Percentiles rank a stretch among this genome's conserved stretches.
These are phyloP conservation scores for Hydropsyche betteni DNA, from an alignment of 2,888 invertebrate species.

Conservation along the genomic window DNA sequence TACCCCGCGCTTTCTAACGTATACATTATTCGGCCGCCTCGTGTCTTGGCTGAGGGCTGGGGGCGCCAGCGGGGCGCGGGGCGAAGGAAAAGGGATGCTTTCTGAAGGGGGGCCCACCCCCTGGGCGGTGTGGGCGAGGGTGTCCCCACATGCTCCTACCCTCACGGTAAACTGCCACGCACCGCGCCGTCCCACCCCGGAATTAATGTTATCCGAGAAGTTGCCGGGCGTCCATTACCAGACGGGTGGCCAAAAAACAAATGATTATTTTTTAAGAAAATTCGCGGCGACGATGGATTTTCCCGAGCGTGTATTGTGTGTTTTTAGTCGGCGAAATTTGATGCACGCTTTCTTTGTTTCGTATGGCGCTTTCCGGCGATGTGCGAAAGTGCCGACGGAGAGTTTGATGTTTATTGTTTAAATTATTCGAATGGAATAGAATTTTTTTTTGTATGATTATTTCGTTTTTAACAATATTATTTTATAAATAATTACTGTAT, in stretches of 20 bases:
- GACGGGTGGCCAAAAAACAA: constrained; percentile 34
- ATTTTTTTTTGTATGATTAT: too few species aligned
- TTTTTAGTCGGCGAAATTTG: too few species aligned
- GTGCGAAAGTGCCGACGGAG: too few species aligned
- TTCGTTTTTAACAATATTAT: too few species aligned
- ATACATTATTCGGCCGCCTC: constrained; percentile 39
- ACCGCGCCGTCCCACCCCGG: constrained; percentile 35
- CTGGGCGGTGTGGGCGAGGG: neutral
- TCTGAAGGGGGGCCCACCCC: neutral
- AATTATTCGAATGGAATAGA: too few species aligned
- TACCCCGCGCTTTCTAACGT: constrained; percentile 45
- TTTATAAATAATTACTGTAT: too few species aligned
- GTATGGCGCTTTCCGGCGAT: too few species aligned
- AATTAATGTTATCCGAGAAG: constrained; percentile 45
- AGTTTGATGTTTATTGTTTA: too few species aligned
- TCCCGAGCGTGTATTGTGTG: neutral
- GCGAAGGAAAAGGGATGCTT: constrained; percentile 27
- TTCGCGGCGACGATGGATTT: constrained; percentile 4
- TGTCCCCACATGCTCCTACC: constrained; percentile 28
- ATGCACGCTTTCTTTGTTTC: too few species aligned
- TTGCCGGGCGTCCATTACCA: constrained; percentile 40
- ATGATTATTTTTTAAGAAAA: constrained; percentile 31
- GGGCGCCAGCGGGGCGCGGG: constrained; percentile 11
- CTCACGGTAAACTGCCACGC: constrained; percentile 17
- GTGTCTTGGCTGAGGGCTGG: constrained; percentile 27